Evolutionary conservation across 2,888 invertebrate species (phyloP).

Genomic region (Sinelater perroti): DNA sequence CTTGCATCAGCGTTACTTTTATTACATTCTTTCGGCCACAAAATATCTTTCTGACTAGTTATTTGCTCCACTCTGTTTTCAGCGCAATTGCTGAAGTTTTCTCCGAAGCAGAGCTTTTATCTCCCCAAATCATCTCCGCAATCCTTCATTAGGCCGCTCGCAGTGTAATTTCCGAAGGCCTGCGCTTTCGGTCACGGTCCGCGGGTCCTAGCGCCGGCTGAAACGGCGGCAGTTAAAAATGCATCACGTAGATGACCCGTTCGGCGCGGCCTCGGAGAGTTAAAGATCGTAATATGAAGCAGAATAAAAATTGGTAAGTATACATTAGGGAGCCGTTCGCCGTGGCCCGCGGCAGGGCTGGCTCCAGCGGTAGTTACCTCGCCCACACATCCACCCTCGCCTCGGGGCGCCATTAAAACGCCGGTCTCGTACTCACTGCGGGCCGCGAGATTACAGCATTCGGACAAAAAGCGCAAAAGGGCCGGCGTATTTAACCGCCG

Average conservation of each 20-base stretch:
- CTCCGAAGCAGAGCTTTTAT: too few relatives aligned
- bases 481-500: too few relatives aligned
- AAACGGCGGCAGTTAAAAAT: slow-evolving; percentile 32
- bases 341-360: slow-evolving; percentile 47
- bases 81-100: too few relatives aligned
- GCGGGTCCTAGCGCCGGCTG: slow-evolving; percentile 1
- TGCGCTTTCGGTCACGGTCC: slow-evolving; percentile 1
- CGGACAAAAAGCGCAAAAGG: slow-evolving; percentile 27
- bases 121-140: background rate
- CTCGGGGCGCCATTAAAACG: slow-evolving; percentile 47
- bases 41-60: too few relatives aligned
- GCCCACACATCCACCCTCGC: slow-evolving; percentile 56
- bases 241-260: slow-evolving; percentile 33
- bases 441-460: slow-evolving; percentile 34
- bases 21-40: too few relatives aligned
- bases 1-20: too few relatives aligned
- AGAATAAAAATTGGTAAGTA: slow-evolving; percentile 51
- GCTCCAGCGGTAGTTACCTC: slow-evolving; percentile 54
- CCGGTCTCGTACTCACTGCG: slow-evolving; percentile 28
- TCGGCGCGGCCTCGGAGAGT: slow-evolving; percentile 30
- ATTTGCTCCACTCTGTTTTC: too few relatives aligned
- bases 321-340: slow-evolving; percentile 52
- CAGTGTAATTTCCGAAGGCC: background rate
- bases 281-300: slow-evolving; percentile 42
- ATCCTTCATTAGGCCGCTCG: background rate